Evolutionary conservation across 2,797 vertebrate species (phyloP).

Genomic region (Emydoidea blandingii): DNA sequence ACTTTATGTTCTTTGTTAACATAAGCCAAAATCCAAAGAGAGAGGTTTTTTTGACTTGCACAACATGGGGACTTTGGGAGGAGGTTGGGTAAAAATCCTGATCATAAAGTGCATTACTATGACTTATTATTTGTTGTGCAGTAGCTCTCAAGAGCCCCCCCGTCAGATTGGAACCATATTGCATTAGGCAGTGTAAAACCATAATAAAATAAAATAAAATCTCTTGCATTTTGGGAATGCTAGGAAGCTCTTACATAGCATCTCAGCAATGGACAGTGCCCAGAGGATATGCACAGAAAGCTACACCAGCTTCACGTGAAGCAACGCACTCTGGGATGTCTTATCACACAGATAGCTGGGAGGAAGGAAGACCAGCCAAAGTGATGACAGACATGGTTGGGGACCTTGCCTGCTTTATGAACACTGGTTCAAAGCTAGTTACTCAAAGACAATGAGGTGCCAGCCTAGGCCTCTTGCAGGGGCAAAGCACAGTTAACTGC

Average conservation of each 20-base stretch:
- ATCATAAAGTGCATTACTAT: neutral
- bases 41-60: neutral
- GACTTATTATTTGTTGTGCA: neutral
- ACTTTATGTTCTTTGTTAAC: neutral
- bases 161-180: neutral
- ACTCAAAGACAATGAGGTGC: neutral
- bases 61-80: neutral
- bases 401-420: neutral
- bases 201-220: neutral
- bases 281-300: neutral
- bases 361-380: neutral
- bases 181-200: rapidly evolving
- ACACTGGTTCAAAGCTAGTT: neutral
- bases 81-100: neutral
- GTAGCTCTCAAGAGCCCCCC: neutral
- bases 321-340: rapidly evolving
- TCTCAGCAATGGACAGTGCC: neutral
- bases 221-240: neutral
- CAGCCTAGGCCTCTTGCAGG: neutral
- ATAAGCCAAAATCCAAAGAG: neutral
- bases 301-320: rapidly evolving
- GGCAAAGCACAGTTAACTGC: neutral
- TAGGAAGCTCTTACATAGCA: rapidly evolving
- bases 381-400: neutral
- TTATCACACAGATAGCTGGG: neutral